Conservation (phyloP, 2,888 invertebrate species). For the Rosalia funebris region DNA sequence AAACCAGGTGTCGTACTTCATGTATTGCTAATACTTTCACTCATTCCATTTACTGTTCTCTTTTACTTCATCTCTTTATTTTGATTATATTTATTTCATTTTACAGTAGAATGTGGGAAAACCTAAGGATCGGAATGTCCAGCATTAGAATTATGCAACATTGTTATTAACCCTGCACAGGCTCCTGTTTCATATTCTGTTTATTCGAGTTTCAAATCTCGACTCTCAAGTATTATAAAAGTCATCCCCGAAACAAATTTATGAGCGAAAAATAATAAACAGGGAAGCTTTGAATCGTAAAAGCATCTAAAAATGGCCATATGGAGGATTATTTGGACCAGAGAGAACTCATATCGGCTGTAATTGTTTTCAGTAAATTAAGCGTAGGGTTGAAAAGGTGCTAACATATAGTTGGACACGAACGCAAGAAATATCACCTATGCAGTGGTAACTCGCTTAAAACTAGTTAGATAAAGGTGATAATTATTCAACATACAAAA, state of each 20-base stretch:
- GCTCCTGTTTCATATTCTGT: slow-evolving; percentile 2
- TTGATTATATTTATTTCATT: too few species aligned
- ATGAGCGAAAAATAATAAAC: slow-evolving; percentile 1
- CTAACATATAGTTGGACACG: too few species aligned
- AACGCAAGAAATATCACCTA: too few species aligned
- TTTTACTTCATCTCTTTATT: too few species aligned
- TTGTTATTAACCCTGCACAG: slow-evolving; percentile 14
- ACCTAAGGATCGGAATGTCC: not conserved
- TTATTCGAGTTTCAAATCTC: slow-evolving; percentile 3
- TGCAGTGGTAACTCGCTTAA: too few species aligned
- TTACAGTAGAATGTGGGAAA: not conserved
- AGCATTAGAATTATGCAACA: slow-evolving; percentile 5
- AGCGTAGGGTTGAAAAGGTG: not conserved
- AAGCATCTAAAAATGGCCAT: not conserved
- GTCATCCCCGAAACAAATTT: slow-evolving; percentile 12
- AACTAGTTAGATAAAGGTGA: too few species aligned
- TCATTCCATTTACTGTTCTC: too few species aligned
- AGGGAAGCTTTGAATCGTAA: not conserved
- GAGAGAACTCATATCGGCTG: not conserved
- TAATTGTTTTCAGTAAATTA: not conserved
- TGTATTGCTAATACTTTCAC: too few species aligned
- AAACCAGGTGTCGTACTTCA: too few species aligned
- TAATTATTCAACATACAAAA: too few species aligned
- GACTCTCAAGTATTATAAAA: slow-evolving; percentile 6
- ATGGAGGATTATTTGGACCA: not conserved